phyloP scores from a whole-genome alignment of 2,888 invertebrate genomes.

The Brachypalpus laphriformis region DNA sequence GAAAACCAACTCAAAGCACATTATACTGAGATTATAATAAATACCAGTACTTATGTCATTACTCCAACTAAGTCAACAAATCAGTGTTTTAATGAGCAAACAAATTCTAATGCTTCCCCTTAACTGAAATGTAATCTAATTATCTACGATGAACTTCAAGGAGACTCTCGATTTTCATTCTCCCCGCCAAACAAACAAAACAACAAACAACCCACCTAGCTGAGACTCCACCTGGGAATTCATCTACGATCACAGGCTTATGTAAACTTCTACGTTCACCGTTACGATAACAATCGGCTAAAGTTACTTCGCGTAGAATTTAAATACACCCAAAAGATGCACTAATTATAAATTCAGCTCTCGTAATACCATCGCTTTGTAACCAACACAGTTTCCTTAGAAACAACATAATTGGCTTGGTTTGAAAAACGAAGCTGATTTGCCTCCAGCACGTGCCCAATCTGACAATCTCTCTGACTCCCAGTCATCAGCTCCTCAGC shows the following conservation, averaged over 20 bases:
- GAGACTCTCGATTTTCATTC: neutral
- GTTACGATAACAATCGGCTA: slow-evolving; percentile 34
- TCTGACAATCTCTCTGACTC: slow-evolving; percentile 42
- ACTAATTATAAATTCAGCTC: slow-evolving; percentile 57
- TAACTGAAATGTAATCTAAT: neutral
- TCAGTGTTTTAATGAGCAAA: neutral
- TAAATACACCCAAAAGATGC: slow-evolving; percentile 24
- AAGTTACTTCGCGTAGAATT: slow-evolving; percentile 46
- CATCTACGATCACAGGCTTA: slow-evolving; percentile 28
- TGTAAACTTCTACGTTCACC: slow-evolving; percentile 42
- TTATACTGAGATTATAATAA: too few species aligned
- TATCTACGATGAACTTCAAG: neutral
- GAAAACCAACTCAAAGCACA: neutral
- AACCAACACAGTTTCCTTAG: slow-evolving; percentile 23
- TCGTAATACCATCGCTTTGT: slow-evolving; percentile 44
- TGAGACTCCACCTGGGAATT: neutral
- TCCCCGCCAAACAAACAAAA: neutral
- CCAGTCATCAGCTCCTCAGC: neutral
- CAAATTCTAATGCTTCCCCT: neutral
- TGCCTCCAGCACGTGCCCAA: slow-evolving; percentile 56
- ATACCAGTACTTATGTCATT: neutral
- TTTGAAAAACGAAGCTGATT: slow-evolving; percentile 36
- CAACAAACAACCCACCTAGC: neutral
- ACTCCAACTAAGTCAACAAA: neutral
- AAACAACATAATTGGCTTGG: slow-evolving; percentile 56